Conservation (phyloP, 2,888 invertebrate genomes). For the Platerodrilus igneus region DNA sequence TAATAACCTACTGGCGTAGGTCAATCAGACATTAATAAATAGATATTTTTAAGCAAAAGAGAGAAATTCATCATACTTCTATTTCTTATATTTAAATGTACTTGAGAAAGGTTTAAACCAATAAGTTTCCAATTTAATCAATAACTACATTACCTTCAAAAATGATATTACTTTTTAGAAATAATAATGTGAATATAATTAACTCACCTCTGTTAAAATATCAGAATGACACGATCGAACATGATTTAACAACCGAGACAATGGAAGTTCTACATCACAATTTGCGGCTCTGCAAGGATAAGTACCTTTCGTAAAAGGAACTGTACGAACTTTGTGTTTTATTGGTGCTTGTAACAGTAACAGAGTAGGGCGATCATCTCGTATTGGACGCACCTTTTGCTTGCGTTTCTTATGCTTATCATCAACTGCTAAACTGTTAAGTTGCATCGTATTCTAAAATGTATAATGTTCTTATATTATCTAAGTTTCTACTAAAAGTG, state of each 20-base stretch:
- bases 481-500: too few species aligned
- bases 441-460: slow-evolving; percentile 16
- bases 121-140: too few species aligned
- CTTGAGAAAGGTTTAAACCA: too few species aligned
- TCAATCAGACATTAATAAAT: too few species aligned
- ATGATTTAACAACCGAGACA: slow-evolving; percentile 52
- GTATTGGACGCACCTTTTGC: background rate
- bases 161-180: background rate
- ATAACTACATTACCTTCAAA: too few species aligned
- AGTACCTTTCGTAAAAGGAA: slow-evolving; percentile 46
- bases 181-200: background rate
- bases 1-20: too few species aligned
- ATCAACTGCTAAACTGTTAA: slow-evolving; percentile 7
- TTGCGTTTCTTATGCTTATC: slow-evolving; percentile 5
- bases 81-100: too few species aligned
- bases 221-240: slow-evolving; percentile 51
- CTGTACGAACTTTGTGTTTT: slow-evolving; percentile 19
- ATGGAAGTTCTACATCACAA: slow-evolving; percentile 45
- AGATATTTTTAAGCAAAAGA: too few species aligned
- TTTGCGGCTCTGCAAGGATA: slow-evolving; percentile 53
- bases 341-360: too few species aligned
- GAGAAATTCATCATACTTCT: too few species aligned
- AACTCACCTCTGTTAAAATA: slow-evolving; percentile 50
- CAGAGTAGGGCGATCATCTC: too few species aligned
- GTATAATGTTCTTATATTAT: too few species aligned